phyloP scores from a whole-genome alignment of 2,113 vertebrate species.

The Boulengeromyrus knoepffleri region DNA sequence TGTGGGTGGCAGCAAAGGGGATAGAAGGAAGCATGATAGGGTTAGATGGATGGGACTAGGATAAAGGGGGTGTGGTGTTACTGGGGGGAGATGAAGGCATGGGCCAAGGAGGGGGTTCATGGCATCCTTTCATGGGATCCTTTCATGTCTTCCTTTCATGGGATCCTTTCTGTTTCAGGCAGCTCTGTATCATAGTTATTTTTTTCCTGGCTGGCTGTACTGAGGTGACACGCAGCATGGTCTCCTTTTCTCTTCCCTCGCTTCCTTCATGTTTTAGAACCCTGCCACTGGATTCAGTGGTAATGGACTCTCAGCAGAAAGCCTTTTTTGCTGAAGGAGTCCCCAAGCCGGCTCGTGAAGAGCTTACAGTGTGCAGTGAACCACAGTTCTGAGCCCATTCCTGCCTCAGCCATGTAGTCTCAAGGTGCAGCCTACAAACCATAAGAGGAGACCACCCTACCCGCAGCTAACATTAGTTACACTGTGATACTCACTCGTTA shows the following conservation, averaged over 20 bases:
- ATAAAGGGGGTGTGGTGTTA: not conserved
- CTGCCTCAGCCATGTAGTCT: not conserved
- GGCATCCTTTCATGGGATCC: not conserved
- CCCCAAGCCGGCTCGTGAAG: not conserved
- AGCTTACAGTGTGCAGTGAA: constrained; percentile 17
- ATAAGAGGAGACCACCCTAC: not conserved
- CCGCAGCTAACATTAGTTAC: not conserved
- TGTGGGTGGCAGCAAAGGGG: not conserved
- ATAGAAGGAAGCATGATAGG: not conserved
- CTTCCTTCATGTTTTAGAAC: not conserved
- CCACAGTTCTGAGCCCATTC: not conserved
- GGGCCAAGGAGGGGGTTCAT: not conserved
- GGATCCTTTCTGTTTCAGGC: not conserved
- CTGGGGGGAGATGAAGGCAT: not conserved
- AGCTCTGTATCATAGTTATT: not conserved
- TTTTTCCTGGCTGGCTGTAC: constrained; percentile 5
- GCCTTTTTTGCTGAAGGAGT: not conserved
- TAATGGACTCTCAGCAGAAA: constrained; percentile 1
- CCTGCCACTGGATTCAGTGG: not conserved
- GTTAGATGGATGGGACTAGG: not conserved
- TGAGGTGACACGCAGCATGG: not conserved
- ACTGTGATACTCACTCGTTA: not conserved
- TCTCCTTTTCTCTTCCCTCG: not conserved
- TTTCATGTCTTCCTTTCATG: not conserved
- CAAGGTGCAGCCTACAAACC: not conserved